Evolutionary conservation across 1,140 invertebrate genomes (phyloP), one percentile per base, ranked within the genome.

Genomic region (Zaprionus davidi): DNA sequence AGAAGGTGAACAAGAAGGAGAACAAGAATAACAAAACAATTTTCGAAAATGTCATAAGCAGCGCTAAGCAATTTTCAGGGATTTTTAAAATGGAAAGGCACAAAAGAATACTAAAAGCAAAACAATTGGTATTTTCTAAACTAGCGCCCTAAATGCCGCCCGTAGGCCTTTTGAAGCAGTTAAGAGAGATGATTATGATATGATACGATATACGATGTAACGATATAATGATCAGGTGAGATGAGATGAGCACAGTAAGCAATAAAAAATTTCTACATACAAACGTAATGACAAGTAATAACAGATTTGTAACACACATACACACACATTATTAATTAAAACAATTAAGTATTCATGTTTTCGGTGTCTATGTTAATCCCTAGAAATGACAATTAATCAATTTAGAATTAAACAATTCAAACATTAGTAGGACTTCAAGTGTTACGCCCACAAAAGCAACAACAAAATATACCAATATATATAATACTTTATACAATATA

Each of bases 351-450:
- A 87, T 31, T 82, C 79, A 79, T 85, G 75, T 88, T 90, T 87
- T 90, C 81, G 85, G 85, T 90, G 85, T 90, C 85, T 90, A 90
- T 76, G 86, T 85, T 90, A 90, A 80, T 90, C 82, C 79, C 76
- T 90, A 85, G 79, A 86, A 90, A 73, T 80, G 76, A 53, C 65
- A 75, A 85, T 85, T 90, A 88, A 85, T 90, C 81, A 88, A 88
- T 90, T 75, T 90, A 85, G 78, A 90, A 78, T 71, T 76, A 64
- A 87, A 73, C 65, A 85, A 71, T 51, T 73, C 76, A 81, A 79
- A 62, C 74, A 68, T 76, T 77, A 88, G 78, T 80, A 90, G 81
- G 60, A 65, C 51, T 68, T 77, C 63, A 58, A 53, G 68, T 74
- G 71, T 72, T 71, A 76, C 63, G 58, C 58, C 71, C 71, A 77